Conservation (phyloP, 2,113 vertebrate genomes). For the Bambusicola thoracicus region DNA sequence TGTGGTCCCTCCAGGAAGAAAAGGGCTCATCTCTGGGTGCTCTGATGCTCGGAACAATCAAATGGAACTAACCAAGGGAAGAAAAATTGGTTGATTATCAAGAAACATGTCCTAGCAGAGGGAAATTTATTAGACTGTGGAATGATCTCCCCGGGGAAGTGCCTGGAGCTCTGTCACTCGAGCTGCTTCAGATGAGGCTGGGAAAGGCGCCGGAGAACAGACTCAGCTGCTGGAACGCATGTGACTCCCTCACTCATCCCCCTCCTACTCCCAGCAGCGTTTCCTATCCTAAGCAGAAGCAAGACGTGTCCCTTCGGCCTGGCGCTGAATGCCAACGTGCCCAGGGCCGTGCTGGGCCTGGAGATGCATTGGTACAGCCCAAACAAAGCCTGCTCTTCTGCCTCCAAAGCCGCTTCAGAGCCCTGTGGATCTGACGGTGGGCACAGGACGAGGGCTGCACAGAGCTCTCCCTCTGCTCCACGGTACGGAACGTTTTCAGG, state of each 20-base stretch:
- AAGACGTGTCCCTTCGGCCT: neutral
- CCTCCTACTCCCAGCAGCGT: neutral
- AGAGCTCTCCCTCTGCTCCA: neutral
- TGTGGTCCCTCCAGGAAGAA: conserved; percentile 1
- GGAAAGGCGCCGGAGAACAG: conserved; percentile 15
- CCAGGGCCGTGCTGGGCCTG: neutral
- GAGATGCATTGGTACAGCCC: neutral
- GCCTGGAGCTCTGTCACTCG: conserved; percentile 32
- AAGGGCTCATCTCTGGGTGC: neutral
- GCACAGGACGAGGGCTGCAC: neutral
- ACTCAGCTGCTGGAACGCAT: neutral
- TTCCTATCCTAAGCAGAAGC: neutral
- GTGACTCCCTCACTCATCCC: neutral
- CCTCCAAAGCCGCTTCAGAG: neutral
- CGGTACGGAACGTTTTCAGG: neutral
- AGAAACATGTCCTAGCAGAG: conserved; percentile 53
- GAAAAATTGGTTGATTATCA: conserved; percentile 39
- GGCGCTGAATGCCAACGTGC: neutral
- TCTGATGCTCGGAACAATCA: conserved; percentile 30
- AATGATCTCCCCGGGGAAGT: conserved; percentile 42
- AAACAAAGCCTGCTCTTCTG: neutral
- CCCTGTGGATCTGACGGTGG: neutral
- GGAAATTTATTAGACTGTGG: conserved; percentile 55
- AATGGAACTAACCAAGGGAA: conserved; percentile 13
- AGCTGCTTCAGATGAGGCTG: conserved; percentile 16